Evolutionary conservation across 2,888 invertebrate genomes (phyloP).

Genomic region (Branchellion lobata): DNA sequence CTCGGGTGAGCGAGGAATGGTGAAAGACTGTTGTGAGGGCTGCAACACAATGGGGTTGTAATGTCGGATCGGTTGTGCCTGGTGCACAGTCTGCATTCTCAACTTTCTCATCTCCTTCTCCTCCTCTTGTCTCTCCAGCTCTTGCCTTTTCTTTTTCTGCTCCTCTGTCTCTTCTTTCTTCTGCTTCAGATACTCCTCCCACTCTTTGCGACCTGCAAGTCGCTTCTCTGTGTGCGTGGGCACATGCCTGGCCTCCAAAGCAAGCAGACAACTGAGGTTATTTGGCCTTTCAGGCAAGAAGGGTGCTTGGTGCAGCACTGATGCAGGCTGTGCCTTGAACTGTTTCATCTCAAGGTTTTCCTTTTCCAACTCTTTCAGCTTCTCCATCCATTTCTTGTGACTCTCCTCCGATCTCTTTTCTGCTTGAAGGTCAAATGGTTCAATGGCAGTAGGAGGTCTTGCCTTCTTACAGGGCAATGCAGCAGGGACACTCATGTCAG

Average conservation of each 20-base stretch:
- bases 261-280: not conserved
- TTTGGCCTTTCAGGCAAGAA: slow-evolving; percentile 33
- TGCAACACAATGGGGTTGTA: slow-evolving; percentile 5
- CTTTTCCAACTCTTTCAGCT: slow-evolving; percentile 1
- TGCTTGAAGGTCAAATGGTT: slow-evolving; percentile 2
- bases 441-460: slow-evolving; percentile 10
- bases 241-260: not conserved
- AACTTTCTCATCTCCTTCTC: slow-evolving; percentile 28
- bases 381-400: slow-evolving; percentile 33
- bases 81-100: slow-evolving; percentile 28
- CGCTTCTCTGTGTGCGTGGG: slow-evolving; percentile 20
- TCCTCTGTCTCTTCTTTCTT: slow-evolving; percentile 4
- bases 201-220: not conserved
- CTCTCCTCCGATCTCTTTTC: slow-evolving; percentile 23
- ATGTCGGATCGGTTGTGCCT: slow-evolving; percentile 27
- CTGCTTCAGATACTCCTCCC: not conserved
- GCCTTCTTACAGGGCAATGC: slow-evolving; percentile 20
- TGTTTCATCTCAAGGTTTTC: not conserved
- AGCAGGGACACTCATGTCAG: not conserved
- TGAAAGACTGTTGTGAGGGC: slow-evolving; percentile 7
- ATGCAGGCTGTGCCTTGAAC: slow-evolving; percentile 16
- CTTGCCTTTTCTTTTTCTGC: not conserved
- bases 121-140: not conserved
- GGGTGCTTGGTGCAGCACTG: not conserved
- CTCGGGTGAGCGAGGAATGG: slow-evolving; percentile 25